Evolutionary conservation across 2,888 invertebrate genomes (phyloP).

Genomic region (Mesochorus sp.): DNA sequence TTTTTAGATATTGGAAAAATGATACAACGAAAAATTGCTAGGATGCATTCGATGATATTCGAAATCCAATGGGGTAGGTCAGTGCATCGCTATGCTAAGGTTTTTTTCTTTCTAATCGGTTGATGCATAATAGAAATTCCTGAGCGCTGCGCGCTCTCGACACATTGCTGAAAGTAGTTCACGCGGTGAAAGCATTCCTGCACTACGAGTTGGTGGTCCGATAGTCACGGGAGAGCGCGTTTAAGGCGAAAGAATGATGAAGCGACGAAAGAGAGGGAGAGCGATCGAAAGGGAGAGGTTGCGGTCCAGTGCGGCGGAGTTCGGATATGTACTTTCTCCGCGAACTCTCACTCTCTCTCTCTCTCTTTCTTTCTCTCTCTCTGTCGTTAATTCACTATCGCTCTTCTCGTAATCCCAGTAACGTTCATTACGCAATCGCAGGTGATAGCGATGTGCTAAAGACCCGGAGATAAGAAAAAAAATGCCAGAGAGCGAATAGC

Average conservation of each 20-base stretch:
- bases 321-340: conserved; percentile 71
- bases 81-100: conserved; percentile 66
- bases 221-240: neutral
- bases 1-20: too few species aligned
- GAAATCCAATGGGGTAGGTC: conserved; percentile 71
- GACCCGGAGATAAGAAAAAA: too few species aligned
- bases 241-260: conserved; percentile 14
- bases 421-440: conserved; percentile 16
- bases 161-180: conserved; percentile 12
- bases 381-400: conserved; percentile 72
- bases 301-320: conserved; percentile 67
- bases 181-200: conserved; percentile 55
- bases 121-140: conserved; percentile 41
- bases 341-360: conserved; percentile 3
- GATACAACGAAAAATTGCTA: too few species aligned
- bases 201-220: neutral
- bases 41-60: neutral
- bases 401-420: conserved; percentile 26
- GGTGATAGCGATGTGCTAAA: conserved; percentile 64
- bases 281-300: conserved; percentile 70
- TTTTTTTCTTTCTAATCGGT: conserved; percentile 20
- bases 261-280: conserved; percentile 64
- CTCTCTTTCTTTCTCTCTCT: conserved; percentile 21
- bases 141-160: neutral
- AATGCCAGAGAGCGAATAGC: too few species aligned